phyloP scores from a whole-genome alignment of 2,113 vertebrate genomes.

The human region GRCh38 chr3:121584501-121585000 shows the following conservation, averaged over 20 bases:
- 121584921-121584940: neutral
- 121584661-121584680: neutral
- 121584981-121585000: neutral
- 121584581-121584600: neutral
- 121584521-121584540: neutral
- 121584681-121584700: neutral
- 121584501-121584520: neutral
- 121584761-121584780: neutral
- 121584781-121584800: neutral
- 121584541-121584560: neutral
- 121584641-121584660: neutral
- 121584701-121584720: neutral
- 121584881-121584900: neutral
- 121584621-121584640: neutral
- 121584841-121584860: no score
- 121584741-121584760: neutral
- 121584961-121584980: conserved; percentile 3
- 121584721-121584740: neutral
- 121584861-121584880: no score
- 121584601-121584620: neutral
- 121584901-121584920: neutral
- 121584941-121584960: neutral
- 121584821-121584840: neutral
- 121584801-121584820: neutral
- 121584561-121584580: neutral